Base-by-base conservation (phyloP, 2,888 invertebrate species). In the Lepidonotus clava region DNA sequence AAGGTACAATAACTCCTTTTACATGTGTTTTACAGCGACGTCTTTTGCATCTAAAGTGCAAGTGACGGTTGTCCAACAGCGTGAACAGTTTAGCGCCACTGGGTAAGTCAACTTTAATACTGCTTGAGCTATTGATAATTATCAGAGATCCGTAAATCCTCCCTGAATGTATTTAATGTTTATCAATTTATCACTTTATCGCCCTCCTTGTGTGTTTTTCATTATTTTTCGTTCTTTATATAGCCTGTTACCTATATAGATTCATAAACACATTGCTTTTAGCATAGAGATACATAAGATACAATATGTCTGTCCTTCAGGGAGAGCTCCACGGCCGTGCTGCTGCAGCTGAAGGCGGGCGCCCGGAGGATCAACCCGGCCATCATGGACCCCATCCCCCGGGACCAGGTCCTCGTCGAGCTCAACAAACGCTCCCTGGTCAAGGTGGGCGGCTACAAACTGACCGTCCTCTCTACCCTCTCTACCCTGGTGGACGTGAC, bases 391-490 rank as follows among this genome's bases (percentile, higher is more conserved):
- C 46, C 80, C 24, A 28, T 80, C 80, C 11, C 24, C 28, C 6
- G 24, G 18, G 46, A 28, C 6, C 11, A 41, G 1, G 80, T 80
- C 80, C 24, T 80, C 24, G 46, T 24, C 11, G 80, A 80, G 18
- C 80, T 80, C 11, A 41, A 80, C 41, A 21, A 80, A 34, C n/a
- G 28, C 41, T 21, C 14, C 32, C 32, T 41, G 24, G 46, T 80
- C 24, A 80, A 80, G 46, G 41, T 46, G 14, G 51, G 80, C 40
- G 51, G 71, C 36, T 80, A 80, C 51, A 41, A n/a, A 11, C 0
- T 4, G 0, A 46, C 18, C 24, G 21, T 4, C 0, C n/a, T 11
- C 6, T 28, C 2, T 14, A 34, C 8, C 6, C 1, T 80, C 8
- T 8, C 40, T 6, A 24, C 80, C 5, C 18, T 28, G n/a, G 80